Percentiles rank a stretch among this genome's conserved stretches.
Evolutionary conservation across 2,113 vertebrate genomes (phyloP).

Genomic region (Potamarius usumacintae): DNA sequence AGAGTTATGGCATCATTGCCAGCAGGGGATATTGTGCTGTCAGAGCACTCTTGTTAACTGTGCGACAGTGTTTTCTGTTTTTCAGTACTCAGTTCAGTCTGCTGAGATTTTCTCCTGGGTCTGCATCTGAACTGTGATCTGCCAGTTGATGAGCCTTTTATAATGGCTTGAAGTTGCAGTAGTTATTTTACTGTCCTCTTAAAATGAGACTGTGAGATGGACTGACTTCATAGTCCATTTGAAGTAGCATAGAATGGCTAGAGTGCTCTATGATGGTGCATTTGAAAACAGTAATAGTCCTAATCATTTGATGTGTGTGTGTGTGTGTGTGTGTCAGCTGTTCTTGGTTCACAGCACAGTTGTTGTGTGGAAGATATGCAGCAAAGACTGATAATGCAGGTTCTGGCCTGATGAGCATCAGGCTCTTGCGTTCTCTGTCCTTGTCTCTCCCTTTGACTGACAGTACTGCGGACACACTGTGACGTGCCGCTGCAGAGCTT

Average conservation of each 20-base stretch:
- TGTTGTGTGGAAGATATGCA: background rate
- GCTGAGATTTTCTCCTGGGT: background rate
- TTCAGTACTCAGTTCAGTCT: background rate
- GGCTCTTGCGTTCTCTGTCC: background rate
- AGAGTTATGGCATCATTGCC: no score
- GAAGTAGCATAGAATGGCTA: background rate
- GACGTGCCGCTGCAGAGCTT: constrained; percentile 57
- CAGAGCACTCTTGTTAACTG: background rate
- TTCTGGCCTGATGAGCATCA: constrained; percentile 32
- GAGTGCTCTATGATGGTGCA: constrained; percentile 19
- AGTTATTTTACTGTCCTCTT: constrained; percentile 26
- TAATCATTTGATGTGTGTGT: background rate
- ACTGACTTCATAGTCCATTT: background rate
- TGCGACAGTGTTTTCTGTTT: background rate
- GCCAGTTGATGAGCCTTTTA: background rate
- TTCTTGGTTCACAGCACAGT: background rate
- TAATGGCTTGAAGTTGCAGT: background rate
- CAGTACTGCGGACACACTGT: constrained; percentile 55
- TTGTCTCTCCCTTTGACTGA: constrained; percentile 48
- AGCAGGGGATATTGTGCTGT: no score
- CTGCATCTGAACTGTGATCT: background rate
- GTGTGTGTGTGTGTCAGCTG: background rate
- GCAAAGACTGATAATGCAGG: constrained; percentile 54
- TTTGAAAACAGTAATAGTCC: background rate
- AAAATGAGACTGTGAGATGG: constrained; percentile 7